Conservation (phyloP, 2,888 invertebrate species). For the Ennomos erosarius region DNA sequence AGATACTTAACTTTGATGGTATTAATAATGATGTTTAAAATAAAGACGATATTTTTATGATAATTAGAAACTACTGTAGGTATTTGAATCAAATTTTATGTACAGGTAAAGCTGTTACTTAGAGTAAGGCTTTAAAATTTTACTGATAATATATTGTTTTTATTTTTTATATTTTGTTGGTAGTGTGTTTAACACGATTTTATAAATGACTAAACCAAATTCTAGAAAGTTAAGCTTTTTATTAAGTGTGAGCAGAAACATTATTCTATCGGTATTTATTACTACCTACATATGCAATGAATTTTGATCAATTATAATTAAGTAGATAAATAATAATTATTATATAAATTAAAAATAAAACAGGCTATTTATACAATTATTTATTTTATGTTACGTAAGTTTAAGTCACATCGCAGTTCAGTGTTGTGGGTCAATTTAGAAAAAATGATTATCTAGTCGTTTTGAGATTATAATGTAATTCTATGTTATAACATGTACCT, state of each 20-base stretch:
- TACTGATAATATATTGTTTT: neutral
- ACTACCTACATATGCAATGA: slow-evolving; percentile 10
- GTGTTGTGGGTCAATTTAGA: slow-evolving; percentile 77
- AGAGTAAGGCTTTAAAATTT: slow-evolving; percentile 16
- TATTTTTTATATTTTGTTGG: slow-evolving; percentile 1
- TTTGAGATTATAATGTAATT: slow-evolving; percentile 68
- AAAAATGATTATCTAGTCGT: slow-evolving; percentile 72
- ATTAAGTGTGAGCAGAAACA: slow-evolving; percentile 23
- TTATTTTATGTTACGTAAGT: slow-evolving; percentile 15
- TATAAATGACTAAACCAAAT: slow-evolving; percentile 4
- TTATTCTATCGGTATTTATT: slow-evolving; percentile 17
- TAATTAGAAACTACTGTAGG: neutral
- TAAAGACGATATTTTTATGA: slow-evolving; percentile 12
- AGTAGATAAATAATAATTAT: slow-evolving; percentile 34
- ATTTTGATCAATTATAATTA: slow-evolving; percentile 36
- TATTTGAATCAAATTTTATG: neutral
- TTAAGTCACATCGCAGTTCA: slow-evolving; percentile 51
- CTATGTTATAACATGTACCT: slow-evolving; percentile 32
- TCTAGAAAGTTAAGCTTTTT: slow-evolving; percentile 11
- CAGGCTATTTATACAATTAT: slow-evolving; percentile 27
- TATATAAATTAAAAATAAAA: no score
- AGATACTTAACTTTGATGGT: neutral
- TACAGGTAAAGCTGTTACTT: slow-evolving; percentile 13
- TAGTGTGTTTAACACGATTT: slow-evolving; percentile 32
- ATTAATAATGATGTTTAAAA: neutral